A percentile compares a stretch with the other conserved stretches of the same genome.
Evolutionary conservation across 2,113 vertebrate species (phyloP).

Genomic region (Phainopepla nitens): DNA sequence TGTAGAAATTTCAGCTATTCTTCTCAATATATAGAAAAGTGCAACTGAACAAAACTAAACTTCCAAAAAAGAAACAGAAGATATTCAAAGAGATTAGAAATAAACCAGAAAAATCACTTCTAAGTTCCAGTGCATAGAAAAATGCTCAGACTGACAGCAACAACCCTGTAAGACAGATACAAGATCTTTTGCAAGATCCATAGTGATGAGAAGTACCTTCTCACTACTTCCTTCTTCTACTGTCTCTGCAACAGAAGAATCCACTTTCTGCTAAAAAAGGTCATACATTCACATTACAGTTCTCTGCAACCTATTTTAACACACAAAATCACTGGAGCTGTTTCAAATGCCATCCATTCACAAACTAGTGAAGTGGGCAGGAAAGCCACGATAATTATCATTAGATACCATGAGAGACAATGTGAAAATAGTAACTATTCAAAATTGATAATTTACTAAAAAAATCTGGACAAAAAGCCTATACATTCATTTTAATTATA

Average conservation of each 20-base stretch:
- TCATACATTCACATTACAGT: not conserved
- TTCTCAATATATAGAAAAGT: not conserved
- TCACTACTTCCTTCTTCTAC: not conserved
- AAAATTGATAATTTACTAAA: not conserved
- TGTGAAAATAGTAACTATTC: not conserved
- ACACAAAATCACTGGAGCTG: not conserved
- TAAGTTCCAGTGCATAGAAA: not conserved
- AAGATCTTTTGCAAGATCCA: not conserved
- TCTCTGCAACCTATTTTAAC: not conserved
- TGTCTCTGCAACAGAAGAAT: not conserved
- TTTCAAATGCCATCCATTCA: not conserved
- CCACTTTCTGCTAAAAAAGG: not conserved
- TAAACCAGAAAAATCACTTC: not conserved
- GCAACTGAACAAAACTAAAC: not conserved
- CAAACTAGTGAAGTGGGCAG: not conserved
- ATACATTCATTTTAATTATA: not conserved
- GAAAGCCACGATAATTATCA: not conserved
- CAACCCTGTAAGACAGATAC: not conserved
- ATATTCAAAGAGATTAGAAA: not conserved
- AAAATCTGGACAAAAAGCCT: not conserved
- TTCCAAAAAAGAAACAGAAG: not conserved
- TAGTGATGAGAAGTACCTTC: not conserved
- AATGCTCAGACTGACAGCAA: not conserved
- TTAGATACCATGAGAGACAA: not conserved
- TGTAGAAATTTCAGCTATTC: not conserved